Base-by-base conservation (phyloP, 2,113 vertebrate species). In the Pygoscelis antarcticus region DNA sequence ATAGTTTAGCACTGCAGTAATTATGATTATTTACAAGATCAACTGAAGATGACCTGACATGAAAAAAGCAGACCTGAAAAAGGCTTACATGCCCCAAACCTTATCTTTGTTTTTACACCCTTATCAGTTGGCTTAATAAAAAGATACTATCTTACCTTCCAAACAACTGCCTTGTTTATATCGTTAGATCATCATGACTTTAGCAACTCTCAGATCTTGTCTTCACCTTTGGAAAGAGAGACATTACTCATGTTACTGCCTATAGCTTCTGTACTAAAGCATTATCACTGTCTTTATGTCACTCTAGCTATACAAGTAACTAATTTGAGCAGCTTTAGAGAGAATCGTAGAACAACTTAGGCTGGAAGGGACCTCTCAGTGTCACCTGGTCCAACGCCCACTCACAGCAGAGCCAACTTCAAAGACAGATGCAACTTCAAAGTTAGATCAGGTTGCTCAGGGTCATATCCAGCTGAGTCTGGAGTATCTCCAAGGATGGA, bases 371-470 rank as follows among this genome's bases (percentile, higher is more conserved):
- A 88, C 85, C 57, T 95, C 62, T 91, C 58, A 3, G 3, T 93
- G 87, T 83, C 92, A 90, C 90, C 71, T 94, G 95, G 60, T 92
- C 68, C 42, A 69, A 94, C 83, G 0, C 92, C 92, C 46, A 72
- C 85, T 83, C 85, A 38, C 46, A 80, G 90, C 44, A 83, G 74
- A 86, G 78, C 34, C 82, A 80, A 74, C 95, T 96, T 97, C 96
- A 97, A 97, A 97, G 96, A 61, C 84, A 95, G 44, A 74, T 58
- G 66, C 62, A 83, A 91, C 95, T 96, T 97, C 95, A 96, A 97
- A 97, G 96, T 27, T 72, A 77, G 70, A 86, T 90, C 40, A n/a
- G 87, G 87, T 94, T 95, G 93, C 85, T 88, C 70, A 95, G 89
- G 91, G 90, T 94, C 90, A 70, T 46, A 86, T n/a, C 75, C 82